phyloP scores from a whole-genome alignment of 1,140 invertebrate species.

The Zaprionus capensis region DNA sequence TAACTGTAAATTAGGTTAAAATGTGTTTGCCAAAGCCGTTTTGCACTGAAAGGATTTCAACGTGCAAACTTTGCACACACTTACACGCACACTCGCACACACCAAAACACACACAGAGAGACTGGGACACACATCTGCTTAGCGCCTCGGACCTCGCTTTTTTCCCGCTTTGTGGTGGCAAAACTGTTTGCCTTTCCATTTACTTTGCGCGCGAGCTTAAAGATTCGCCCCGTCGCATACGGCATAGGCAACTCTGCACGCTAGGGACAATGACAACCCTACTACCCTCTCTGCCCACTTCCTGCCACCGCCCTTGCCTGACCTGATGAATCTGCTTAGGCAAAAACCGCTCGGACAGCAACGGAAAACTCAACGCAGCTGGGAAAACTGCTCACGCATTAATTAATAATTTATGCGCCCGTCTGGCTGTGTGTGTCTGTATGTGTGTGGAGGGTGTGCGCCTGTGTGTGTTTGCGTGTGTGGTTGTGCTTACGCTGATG shows the following conservation, averaged over 20 bases:
- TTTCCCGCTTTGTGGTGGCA: conserved; percentile 54
- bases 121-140: neutral
- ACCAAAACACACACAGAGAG: neutral
- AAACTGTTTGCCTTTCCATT: conserved; percentile 76
- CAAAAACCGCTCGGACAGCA: conserved; percentile 27
- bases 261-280: conserved; percentile 1
- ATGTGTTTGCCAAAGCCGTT: conserved; percentile 78
- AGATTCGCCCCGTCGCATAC: conserved; percentile 27
- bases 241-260: neutral
- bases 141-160: conserved; percentile 22
- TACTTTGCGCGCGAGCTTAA: conserved; percentile 64
- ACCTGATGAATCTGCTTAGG: conserved; percentile 21
- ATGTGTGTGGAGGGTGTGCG: conserved; percentile 12
- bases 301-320: neutral
- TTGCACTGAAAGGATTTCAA: conserved; percentile 60
- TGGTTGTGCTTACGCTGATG: conserved; percentile 7
- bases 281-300: neutral
- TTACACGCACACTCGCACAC: conserved; percentile 16
- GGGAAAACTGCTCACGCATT: conserved; percentile 71
- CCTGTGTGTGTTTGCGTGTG: conserved; percentile 21
- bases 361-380: conserved; percentile 12
- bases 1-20: conserved; percentile 83
- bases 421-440: conserved; percentile 22
- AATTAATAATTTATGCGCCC: conserved; percentile 74
- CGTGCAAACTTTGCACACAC: conserved; percentile 57